phyloP scores from a whole-genome alignment of 2,888 invertebrate genomes.

The Glyphotaelius pellucidus region DNA sequence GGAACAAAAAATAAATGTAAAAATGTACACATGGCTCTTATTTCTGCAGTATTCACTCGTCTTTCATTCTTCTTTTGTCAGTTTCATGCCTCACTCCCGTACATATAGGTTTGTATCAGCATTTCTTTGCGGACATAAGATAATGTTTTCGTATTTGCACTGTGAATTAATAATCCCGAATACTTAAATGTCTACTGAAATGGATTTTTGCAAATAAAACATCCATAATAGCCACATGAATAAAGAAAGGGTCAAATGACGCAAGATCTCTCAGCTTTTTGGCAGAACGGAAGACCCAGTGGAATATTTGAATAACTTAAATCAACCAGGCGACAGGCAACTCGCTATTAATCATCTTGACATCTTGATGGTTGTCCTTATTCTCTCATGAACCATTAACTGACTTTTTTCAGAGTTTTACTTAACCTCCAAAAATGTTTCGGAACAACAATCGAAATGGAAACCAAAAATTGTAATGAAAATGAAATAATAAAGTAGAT shows the following conservation, averaged over 20 bases:
- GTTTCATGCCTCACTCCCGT: too few relatives aligned
- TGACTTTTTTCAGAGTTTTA: background rate
- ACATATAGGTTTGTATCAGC: too few relatives aligned
- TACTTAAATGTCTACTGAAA: background rate
- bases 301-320: constrained; percentile 17
- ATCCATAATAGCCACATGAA: background rate
- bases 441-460: background rate
- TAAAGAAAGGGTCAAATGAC: constrained; percentile 13
- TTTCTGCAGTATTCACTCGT: too few relatives aligned
- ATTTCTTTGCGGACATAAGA: too few relatives aligned
- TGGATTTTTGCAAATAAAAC: background rate
- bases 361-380: constrained; percentile 7
- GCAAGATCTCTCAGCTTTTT: background rate
- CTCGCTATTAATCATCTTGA: background rate
- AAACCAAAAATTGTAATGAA: too few relatives aligned
- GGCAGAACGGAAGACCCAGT: background rate
- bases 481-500: too few relatives aligned
- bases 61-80: too few relatives aligned
- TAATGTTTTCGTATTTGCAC: too few relatives aligned
- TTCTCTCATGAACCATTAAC: background rate
- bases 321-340: background rate
- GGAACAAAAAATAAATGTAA: too few relatives aligned
- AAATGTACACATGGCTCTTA: too few relatives aligned
- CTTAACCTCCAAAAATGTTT: background rate
- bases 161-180: background rate